Conservation (phyloP, 2,888 invertebrate species). For the Choreutis nemorana region DNA sequence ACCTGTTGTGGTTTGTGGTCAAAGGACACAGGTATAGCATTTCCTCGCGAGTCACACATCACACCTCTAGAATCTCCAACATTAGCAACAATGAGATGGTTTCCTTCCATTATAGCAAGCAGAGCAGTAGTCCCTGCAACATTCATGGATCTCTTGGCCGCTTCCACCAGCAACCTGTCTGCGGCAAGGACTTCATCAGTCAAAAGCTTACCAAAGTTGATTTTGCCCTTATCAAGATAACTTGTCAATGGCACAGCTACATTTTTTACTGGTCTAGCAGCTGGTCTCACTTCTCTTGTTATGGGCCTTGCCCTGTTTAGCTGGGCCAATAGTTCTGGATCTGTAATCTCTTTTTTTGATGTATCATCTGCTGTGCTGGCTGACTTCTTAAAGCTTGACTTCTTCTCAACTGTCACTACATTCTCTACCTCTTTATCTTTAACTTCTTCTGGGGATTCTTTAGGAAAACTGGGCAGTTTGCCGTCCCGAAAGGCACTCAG, state of each 20-base stretch:
- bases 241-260: slow-evolving; percentile 61
- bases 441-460: slow-evolving; percentile 34
- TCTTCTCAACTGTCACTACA: slow-evolving; percentile 51
- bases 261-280: slow-evolving; percentile 46
- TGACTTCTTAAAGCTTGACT: slow-evolving; percentile 73
- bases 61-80: slow-evolving; percentile 97
- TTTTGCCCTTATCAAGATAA: slow-evolving; percentile 78
- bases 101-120: slow-evolving; percentile 85
- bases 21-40: slow-evolving; percentile 90
- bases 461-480: slow-evolving; percentile 36
- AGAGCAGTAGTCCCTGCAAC: slow-evolving; percentile 91
- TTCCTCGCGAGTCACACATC: slow-evolving; percentile 90
- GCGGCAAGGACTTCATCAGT: slow-evolving; percentile 89
- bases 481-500: slow-evolving; percentile 74
- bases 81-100: slow-evolving; percentile 89
- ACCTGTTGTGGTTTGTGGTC: slow-evolving; percentile 98
- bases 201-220: slow-evolving; percentile 82
- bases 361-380: slow-evolving; percentile 69
- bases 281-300: slow-evolving; percentile 68
- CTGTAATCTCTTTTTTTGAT: slow-evolving; percentile 69
- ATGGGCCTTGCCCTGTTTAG: slow-evolving; percentile 66
- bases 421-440: slow-evolving; percentile 49
- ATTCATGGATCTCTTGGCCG: slow-evolving; percentile 80
- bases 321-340: slow-evolving; percentile 72
- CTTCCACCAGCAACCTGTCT: slow-evolving; percentile 81